Evolutionary conservation across 2,797 vertebrate genomes (phyloP).

Genomic region (Picus viridis): DNA sequence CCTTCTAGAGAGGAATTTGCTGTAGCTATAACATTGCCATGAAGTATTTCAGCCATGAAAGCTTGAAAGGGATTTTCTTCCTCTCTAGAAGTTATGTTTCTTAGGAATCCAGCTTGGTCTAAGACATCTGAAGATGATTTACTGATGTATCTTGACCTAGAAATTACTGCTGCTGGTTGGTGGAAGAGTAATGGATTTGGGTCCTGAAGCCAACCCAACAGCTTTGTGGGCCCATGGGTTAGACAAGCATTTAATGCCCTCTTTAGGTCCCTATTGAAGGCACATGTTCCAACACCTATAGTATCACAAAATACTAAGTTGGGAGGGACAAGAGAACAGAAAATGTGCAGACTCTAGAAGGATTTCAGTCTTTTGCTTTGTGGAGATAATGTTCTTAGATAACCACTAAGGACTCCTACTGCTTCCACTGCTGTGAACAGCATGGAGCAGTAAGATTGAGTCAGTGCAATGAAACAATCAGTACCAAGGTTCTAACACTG

Average conservation of each 20-base stretch:
- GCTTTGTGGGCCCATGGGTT: neutral
- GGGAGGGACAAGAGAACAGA: neutral
- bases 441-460: neutral
- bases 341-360: neutral
- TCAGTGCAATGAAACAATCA: neutral
- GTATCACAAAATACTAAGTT: too few relatives aligned
- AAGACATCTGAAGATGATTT: neutral
- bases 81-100: slow-evolving; percentile 27
- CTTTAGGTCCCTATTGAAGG: neutral
- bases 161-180: neutral
- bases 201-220: neutral
- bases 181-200: neutral
- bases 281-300: neutral
- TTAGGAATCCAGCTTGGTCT: neutral
- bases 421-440: neutral
- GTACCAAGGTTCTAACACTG: neutral
- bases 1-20: slow-evolving; percentile 20
- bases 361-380: neutral
- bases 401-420: neutral
- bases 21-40: neutral
- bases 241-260: neutral
- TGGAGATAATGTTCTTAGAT: neutral
- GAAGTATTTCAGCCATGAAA: neutral
- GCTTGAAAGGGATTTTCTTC: neutral
- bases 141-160: neutral